Evolutionary conservation across 2,113 vertebrate species (phyloP).

Genomic region (Seriola aureovittata): DNA sequence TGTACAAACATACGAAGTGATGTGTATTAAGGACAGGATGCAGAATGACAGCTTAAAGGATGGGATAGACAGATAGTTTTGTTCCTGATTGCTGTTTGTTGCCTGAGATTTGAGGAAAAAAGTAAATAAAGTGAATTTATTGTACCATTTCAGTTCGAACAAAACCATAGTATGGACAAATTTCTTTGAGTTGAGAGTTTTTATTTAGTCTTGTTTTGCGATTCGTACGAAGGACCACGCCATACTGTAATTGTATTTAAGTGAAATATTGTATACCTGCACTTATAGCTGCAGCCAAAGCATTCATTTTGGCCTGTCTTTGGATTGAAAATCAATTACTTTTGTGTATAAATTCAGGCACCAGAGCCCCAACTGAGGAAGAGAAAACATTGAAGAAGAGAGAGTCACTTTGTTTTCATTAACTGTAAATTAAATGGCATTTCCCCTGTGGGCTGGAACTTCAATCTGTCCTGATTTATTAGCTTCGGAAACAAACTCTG

Average conservation of each 20-base stretch:
- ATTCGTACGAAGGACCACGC: background rate
- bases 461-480: constrained; percentile 72
- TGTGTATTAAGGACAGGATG: constrained; percentile 18
- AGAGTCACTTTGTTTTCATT: constrained; percentile 68
- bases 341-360: constrained; percentile 34
- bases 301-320: background rate
- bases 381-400: constrained; percentile 20
- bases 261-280: background rate
- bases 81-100: background rate
- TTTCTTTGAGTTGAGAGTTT: background rate
- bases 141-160: background rate
- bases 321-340: constrained; percentile 21
- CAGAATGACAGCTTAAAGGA: constrained; percentile 23
- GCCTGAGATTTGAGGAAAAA: constrained; percentile 3
- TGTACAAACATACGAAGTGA: constrained; percentile 1
- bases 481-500: constrained; percentile 61
- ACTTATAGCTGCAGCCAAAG: background rate
- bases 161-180: background rate
- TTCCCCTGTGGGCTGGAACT: constrained; percentile 50
- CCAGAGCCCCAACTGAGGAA: constrained; percentile 9
- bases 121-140: background rate
- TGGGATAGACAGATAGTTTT: background rate
- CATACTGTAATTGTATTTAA: background rate
- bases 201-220: background rate
- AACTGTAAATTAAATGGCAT: constrained; percentile 69